Evolutionary conservation across 2,113 vertebrate genomes (phyloP), one percentile per base, ranked within the genome.

Genomic region (Colinus virginianus): DNA sequence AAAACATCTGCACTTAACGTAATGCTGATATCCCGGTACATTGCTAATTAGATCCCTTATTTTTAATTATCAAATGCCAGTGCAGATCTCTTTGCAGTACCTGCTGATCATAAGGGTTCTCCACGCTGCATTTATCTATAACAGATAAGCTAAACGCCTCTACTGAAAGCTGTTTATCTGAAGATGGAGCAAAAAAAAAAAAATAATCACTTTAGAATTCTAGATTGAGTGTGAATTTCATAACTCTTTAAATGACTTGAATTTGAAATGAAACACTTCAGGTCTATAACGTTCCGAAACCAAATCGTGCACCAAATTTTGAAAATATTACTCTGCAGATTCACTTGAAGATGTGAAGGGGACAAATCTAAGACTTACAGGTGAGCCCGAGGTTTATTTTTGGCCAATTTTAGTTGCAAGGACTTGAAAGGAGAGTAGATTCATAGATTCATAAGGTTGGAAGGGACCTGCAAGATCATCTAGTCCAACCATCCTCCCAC

Each of bases 41-140:
- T 23, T 75, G 66, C 62, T 86, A 87, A 96, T 94, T 84, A 90
- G 26, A 87, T 56, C 46, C 36, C 36, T 90, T 58, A n/a, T 36
- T 91, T 91, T 72, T 58, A 92, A 76, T 61, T 53, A 22, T 76
- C 48, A 53, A 20, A 78, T 30, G 28, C 14, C 51, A 82, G 15
- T 25, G 36, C 26, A 78, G 23, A 78, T 66, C 18, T 77, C 81
- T 81, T 30, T 45, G 43, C 26, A 68, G 46, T 20, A 72, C 32
- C 64, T 74, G 34, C 64, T 62, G 59, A 81, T 78, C 28, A 1
- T 12, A 56, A 76, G 51, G 26, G 43, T 70, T 85, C 88, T 77
- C 49, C 75, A 55, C 23, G 19, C 13, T 72, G 53, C 20, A 61
- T 72, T 26, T 62, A 38, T 74, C 49, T 53, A 7, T 42, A 84